Percentiles rank a stretch among this genome's conserved stretches.
Conservation (phyloP, 2,113 vertebrate species). For the Ictalurus furcatus region DNA sequence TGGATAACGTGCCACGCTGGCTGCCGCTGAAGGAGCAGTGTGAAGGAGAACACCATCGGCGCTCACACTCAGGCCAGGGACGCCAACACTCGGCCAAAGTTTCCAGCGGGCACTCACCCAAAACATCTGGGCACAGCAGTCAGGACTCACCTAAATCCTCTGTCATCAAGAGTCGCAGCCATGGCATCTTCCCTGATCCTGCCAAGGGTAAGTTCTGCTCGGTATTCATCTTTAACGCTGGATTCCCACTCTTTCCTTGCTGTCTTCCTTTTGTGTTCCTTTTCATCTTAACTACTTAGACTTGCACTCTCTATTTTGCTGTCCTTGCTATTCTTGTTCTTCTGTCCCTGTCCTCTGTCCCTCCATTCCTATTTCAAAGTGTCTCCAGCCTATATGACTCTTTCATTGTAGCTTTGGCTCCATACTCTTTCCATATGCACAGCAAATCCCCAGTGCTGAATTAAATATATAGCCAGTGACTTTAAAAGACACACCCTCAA, state of each 20-base stretch:
- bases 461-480: background rate
- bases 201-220: constrained; percentile 86
- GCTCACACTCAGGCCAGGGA: constrained; percentile 83
- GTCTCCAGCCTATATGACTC: constrained; percentile 44
- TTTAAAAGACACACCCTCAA: background rate
- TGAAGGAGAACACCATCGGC: constrained; percentile 89
- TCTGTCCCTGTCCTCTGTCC: constrained; percentile 19
- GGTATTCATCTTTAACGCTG: constrained; percentile 1
- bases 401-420: constrained; percentile 66
- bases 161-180: constrained; percentile 97
- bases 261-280: constrained; percentile 2
- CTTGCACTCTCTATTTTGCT: constrained; percentile 34
- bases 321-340: constrained; percentile 28
- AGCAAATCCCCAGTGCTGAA: constrained; percentile 18
- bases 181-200: constrained; percentile 96
- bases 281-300: background rate
- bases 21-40: constrained; percentile 91
- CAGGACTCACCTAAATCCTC: constrained; percentile 91
- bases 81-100: constrained; percentile 86
- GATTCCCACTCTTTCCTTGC: background rate
- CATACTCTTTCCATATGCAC: constrained; percentile 66
- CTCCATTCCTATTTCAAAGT: constrained; percentile 23
- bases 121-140: constrained; percentile 81
- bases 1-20: constrained; percentile 93
- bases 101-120: constrained; percentile 82